Evolutionary conservation across 1,140 invertebrate species (phyloP).

Genomic region (Odontomachus brunneus): DNA sequence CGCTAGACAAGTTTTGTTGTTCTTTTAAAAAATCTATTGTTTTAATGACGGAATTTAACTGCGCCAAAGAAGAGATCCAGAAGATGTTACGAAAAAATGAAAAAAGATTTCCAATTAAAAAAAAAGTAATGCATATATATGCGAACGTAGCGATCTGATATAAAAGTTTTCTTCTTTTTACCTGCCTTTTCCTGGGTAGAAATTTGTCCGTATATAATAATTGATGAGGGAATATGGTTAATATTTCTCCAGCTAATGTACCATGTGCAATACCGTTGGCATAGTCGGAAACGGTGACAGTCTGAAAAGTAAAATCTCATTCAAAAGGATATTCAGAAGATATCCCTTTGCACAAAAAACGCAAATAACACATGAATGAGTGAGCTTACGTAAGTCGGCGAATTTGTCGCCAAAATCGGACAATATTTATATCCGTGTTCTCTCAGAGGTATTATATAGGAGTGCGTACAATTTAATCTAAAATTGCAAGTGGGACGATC

Average conservation of each 20-base stretch:
- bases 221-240: conserved; percentile 82
- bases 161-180: conserved; percentile 46
- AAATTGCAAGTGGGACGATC: conserved; percentile 47
- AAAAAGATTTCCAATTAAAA: conserved; percentile 22
- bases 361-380: not conserved
- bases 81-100: not conserved
- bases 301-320: conserved; percentile 63
- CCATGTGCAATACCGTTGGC: conserved; percentile 83
- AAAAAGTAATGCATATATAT: conserved; percentile 25
- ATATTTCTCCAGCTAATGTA: conserved; percentile 83
- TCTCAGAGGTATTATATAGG: conserved; percentile 80
- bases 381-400: conserved; percentile 78
- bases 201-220: conserved; percentile 80
- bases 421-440: conserved; percentile 80
- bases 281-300: conserved; percentile 78
- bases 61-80: not conserved
- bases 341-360: not conserved
- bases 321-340: not conserved
- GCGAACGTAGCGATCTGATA: conserved; percentile 14
- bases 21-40: conserved; percentile 69
- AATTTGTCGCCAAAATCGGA: conserved; percentile 80
- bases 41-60: conserved; percentile 70
- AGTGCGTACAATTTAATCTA: conserved; percentile 79
- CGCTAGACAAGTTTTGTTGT: not conserved
- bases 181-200: conserved; percentile 76